These are phyloP conservation scores for Pelochelys cantorii DNA, from an alignment of 2,797 vertebrate species.

Conservation along the genomic window DNA sequence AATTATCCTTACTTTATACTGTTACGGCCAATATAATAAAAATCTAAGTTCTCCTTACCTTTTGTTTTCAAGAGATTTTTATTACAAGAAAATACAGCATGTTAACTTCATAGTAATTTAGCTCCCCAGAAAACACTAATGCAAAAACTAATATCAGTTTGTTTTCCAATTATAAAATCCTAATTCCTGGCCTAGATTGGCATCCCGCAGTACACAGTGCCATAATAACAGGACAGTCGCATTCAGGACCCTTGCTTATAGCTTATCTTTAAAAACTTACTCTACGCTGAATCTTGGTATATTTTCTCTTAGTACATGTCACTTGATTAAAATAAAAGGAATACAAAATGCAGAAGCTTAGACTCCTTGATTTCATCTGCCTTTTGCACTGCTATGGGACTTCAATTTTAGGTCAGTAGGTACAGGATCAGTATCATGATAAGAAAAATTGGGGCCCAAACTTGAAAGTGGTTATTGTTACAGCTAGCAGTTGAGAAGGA, in stretches of 20 bases:
- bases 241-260: slow-evolving; percentile 37
- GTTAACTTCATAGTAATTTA: slow-evolving; percentile 62
- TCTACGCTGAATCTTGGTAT: slow-evolving; percentile 10
- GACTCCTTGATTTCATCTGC: not conserved
- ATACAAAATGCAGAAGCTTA: not conserved
- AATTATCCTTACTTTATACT: slow-evolving; percentile 45
- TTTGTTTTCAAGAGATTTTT: slow-evolving; percentile 70
- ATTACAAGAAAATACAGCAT: slow-evolving; percentile 59
- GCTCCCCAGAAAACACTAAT: slow-evolving; percentile 65
- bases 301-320: not conserved
- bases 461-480: not conserved
- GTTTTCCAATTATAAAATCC: slow-evolving; percentile 59
- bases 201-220: not conserved
- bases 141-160: slow-evolving; percentile 64
- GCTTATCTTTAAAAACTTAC: slow-evolving; percentile 46
- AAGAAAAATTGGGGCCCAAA: not conserved
- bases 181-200: not conserved
- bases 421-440: not conserved
- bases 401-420: not conserved
- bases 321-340: not conserved
- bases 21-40: slow-evolving; percentile 35
- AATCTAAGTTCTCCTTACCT: slow-evolving; percentile 60
- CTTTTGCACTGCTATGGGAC: not conserved
- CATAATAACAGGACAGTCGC: not conserved
- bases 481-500: not conserved